Percentiles rank a stretch among this genome's conserved stretches.
Evolutionary conservation across 1,140 invertebrate species (phyloP).

Genomic region (Megathymus violae): DNA sequence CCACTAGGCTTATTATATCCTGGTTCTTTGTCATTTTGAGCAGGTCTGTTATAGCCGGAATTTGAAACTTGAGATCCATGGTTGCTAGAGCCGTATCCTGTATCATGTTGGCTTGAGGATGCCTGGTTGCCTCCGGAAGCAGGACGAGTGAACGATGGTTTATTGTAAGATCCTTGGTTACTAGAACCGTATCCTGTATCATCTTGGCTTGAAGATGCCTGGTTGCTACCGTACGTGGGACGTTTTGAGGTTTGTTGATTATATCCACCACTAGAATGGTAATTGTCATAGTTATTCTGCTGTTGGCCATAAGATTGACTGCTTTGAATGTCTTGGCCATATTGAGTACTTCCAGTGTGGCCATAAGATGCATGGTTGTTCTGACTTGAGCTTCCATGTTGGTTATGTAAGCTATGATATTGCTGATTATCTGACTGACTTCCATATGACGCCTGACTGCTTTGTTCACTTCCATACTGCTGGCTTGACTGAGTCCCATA

Average conservation of each 20-base stretch:
- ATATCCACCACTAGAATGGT: constrained; percentile 1
- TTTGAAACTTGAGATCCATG: constrained; percentile 27
- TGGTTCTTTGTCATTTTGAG: constrained; percentile 35
- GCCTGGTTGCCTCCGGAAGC: constrained; percentile 19
- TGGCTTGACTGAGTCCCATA: not conserved
- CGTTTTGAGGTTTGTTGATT: constrained; percentile 1
- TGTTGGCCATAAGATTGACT: constrained; percentile 6
- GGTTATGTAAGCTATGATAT: constrained; percentile 3
- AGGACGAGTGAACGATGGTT: constrained; percentile 9
- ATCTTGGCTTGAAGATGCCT: constrained; percentile 14
- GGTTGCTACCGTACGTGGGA: not conserved
- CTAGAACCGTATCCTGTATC: constrained; percentile 11
- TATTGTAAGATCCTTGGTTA: constrained; percentile 13
- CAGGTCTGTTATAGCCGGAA: constrained; percentile 34
- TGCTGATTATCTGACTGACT: constrained; percentile 12
- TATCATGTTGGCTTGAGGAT: constrained; percentile 7
- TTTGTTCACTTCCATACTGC: not conserved
- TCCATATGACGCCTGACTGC: constrained; percentile 5
- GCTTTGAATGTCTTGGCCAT: not conserved
- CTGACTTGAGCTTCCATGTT: not conserved
- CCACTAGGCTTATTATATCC: constrained; percentile 34
- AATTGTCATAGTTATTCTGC: not conserved
- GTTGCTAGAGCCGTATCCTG: constrained; percentile 22
- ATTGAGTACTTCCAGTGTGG: constrained; percentile 5
- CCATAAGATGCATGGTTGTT: constrained; percentile 12